These are phyloP conservation scores for Crioceris asparagi DNA, from an alignment of 2,888 invertebrate genomes.

Conservation along the genomic window DNA sequence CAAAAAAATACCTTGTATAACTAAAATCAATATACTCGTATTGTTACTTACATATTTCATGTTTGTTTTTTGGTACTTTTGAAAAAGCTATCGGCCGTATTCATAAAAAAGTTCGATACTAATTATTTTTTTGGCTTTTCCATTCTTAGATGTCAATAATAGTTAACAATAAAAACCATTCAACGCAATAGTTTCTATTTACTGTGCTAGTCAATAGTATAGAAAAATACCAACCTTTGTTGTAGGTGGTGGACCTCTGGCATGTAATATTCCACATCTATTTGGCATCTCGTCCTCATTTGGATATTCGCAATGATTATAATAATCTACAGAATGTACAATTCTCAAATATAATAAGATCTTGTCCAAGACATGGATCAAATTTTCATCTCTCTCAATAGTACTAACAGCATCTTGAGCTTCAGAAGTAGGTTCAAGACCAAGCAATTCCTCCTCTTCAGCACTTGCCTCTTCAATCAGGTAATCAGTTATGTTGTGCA, in stretches of 20 bases:
- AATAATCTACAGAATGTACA: slow-evolving; percentile 98
- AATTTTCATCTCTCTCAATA: slow-evolving; percentile 60
- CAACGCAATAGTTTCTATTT: too few relatives aligned
- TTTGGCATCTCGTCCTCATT: slow-evolving; percentile 99
- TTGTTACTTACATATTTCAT: too few relatives aligned
- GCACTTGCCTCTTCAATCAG: slow-evolving; percentile 96
- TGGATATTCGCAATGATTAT: slow-evolving; percentile 97
- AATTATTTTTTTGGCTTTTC: too few relatives aligned
- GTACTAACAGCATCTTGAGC: slow-evolving; percentile 38
- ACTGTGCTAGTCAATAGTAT: too few relatives aligned
- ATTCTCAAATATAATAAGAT: slow-evolving; percentile 88
- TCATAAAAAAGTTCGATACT: too few relatives aligned
- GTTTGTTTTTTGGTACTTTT: too few relatives aligned
- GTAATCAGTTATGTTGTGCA: slow-evolving; percentile 95
- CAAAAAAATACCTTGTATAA: too few relatives aligned
- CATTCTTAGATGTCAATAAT: too few relatives aligned
- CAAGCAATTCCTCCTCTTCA: slow-evolving; percentile 90
- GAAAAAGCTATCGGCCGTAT: too few relatives aligned
- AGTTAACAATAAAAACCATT: too few relatives aligned
- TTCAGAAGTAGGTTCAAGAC: slow-evolving; percentile 46
- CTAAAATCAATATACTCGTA: too few relatives aligned
- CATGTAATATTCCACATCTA: slow-evolving; percentile 96
- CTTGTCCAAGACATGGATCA: slow-evolving; percentile 63
- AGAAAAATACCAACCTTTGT: slow-evolving; percentile 44
- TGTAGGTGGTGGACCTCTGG: slow-evolving; percentile 77